phyloP scores from a whole-genome alignment of 2,797 vertebrate species.

The Hydrophis major region DNA sequence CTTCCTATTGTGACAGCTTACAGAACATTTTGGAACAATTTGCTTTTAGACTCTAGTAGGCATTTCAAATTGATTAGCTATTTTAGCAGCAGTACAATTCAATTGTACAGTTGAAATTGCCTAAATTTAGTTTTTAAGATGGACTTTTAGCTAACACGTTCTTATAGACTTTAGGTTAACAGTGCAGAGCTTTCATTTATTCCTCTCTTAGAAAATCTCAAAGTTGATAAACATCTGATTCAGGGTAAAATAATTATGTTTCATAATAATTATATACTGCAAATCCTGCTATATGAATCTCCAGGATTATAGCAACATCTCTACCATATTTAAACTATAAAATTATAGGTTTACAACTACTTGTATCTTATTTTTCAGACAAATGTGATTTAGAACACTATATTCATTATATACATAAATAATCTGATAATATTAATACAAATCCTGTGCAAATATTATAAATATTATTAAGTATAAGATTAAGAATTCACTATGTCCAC shows the following conservation, averaged over 20 bases:
- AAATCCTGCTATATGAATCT: background rate
- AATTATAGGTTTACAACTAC: background rate
- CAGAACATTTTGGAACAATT: background rate
- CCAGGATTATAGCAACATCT: background rate
- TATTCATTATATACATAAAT: background rate
- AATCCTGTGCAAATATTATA: background rate
- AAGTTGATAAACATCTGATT: background rate
- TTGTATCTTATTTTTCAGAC: background rate
- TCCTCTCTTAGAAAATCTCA: background rate
- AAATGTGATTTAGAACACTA: background rate
- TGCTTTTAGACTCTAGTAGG: background rate
- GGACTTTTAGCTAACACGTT: background rate
- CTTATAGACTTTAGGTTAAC: background rate
- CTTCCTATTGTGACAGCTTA: background rate
- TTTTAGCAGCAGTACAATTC: background rate
- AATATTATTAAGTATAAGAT: background rate
- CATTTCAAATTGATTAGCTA: background rate
- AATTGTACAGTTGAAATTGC: background rate
- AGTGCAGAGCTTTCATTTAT: background rate
- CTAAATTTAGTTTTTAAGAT: background rate
- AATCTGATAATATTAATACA: background rate
- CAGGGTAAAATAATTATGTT: background rate
- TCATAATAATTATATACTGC: background rate
- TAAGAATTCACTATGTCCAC: background rate
- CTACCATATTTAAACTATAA: background rate